Base-by-base conservation (phyloP, 1,140 invertebrate species). In the Drosophila mayri region DNA sequence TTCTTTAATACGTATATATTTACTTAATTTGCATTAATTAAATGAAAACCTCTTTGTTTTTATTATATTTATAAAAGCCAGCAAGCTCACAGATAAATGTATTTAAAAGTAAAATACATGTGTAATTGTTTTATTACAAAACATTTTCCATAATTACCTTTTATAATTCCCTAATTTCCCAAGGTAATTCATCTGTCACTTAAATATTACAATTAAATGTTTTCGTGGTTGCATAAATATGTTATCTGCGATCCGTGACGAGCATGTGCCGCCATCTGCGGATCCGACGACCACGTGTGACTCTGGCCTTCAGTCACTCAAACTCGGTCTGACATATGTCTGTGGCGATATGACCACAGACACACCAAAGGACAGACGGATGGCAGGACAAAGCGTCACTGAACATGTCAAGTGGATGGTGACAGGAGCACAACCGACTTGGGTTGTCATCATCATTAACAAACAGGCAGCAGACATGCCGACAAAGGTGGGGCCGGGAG, bases 381-480 rank as follows among this genome's bases (percentile, higher is more conserved):
- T 66, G 66, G 32, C 18, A 22, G 66, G 66, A 70, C 68, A 72
- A 71, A 40, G 44, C 54, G 66, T 38, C 64, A 43, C 35, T 50
- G 66, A 71, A 37, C 38, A 40, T 59, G 52, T 72, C 68, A 72
- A 71, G 66, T 72, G 66, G 22, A 71, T 72, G 68, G 65, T 72
- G 68, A 72, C 68, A 72, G 65, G 50, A 71, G 67, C 68, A 71
- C 68, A 72, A 59, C 65, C 52, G 57, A 72, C 68, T 59, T 59
- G 40, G 35, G 41, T 72, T 72, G 68, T 72, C 68, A 60, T 72
- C 68, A 72, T 70, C 54, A 72, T 72, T 72, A 72, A 71, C 43
- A 71, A 72, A 54, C 32, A 54, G 50, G 50, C 66, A 38, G 49
- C 32, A 30, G 57, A 61, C 28, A 46, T 58, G 50, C 32, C 41